Evolutionary conservation across 2,888 invertebrate species (phyloP).

Genomic region (Polia nebulosa): DNA sequence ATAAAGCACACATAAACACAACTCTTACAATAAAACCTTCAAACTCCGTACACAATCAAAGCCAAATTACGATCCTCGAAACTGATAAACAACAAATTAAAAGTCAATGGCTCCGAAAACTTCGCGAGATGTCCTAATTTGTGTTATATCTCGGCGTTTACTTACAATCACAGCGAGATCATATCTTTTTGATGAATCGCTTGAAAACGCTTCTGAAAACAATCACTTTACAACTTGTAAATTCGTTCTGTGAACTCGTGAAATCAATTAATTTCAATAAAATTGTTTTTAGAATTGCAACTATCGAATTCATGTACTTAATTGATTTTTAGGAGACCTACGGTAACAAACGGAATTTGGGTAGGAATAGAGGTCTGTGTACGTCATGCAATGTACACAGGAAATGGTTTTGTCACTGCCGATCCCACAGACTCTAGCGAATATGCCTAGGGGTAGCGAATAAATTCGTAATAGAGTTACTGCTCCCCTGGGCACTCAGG

Average conservation of each 20-base stretch:
- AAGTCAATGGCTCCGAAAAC: conserved; percentile 35
- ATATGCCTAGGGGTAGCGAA: too few relatives aligned
- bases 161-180: conserved; percentile 35
- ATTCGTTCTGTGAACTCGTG: conserved; percentile 28
- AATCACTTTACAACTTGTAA: conserved; percentile 43
- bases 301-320: background rate
- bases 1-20: conserved; percentile 16
- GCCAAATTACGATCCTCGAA: conserved; percentile 36
- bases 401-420: too few relatives aligned
- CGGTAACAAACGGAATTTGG: too few relatives aligned
- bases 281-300: conserved; percentile 8
- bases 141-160: conserved; percentile 40
- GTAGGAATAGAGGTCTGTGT: too few relatives aligned
- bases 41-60: conserved; percentile 29
- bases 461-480: too few relatives aligned
- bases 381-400: too few relatives aligned
- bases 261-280: too few relatives aligned
- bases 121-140: conserved; percentile 45
- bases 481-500: too few relatives aligned
- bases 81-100: conserved; percentile 48
- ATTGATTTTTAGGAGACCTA: background rate
- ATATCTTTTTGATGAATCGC: conserved; percentile 50
- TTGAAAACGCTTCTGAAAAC: conserved; percentile 29
- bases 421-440: too few relatives aligned
- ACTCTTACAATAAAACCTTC: conserved; percentile 7